Percentiles rank a stretch among this genome's conserved stretches.
These are phyloP conservation scores for Chaenocephalus aceratus DNA, from an alignment of 2,113 vertebrate genomes.

Conservation along the genomic window DNA sequence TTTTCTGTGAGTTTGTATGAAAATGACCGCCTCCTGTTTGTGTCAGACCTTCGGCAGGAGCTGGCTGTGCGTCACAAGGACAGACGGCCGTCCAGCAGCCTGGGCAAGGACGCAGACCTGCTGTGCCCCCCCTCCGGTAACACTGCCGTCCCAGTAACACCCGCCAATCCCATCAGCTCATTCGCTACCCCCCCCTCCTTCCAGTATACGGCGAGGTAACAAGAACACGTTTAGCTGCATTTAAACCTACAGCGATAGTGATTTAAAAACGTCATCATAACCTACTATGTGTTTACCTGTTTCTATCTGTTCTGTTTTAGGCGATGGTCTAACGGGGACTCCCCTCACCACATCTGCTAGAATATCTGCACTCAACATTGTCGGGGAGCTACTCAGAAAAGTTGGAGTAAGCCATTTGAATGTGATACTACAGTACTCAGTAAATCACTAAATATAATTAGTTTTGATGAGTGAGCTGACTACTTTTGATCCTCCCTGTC, in stretches of 20 bases:
- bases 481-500: not conserved
- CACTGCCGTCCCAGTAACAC: constrained; percentile 84
- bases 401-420: constrained; percentile 89
- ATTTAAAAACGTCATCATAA: not conserved
- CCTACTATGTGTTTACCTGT: not conserved
- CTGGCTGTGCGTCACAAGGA: constrained; percentile 96
- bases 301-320: constrained; percentile 61
- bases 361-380: constrained; percentile 97
- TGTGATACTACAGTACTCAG: not conserved
- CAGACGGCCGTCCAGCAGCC: constrained; percentile 80
- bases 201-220: constrained; percentile 86
- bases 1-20: too few relatives aligned
- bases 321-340: constrained; percentile 87
- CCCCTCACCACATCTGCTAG: constrained; percentile 95
- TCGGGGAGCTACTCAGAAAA: constrained; percentile 96
- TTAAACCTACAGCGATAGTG: not conserved
- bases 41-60: constrained; percentile 93
- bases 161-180: constrained; percentile 72
- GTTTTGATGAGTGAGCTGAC: not conserved
- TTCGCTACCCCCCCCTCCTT: constrained; percentile 84
- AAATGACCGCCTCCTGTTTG: constrained; percentile 13
- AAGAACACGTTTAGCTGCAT: not conserved
- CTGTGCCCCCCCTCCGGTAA: constrained; percentile 79
- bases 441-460: not conserved
- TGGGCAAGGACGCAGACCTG: constrained; percentile 82